These are phyloP conservation scores for Eristalis arbustorum DNA, from an alignment of 2,888 invertebrate species.

Conservation along the genomic window DNA sequence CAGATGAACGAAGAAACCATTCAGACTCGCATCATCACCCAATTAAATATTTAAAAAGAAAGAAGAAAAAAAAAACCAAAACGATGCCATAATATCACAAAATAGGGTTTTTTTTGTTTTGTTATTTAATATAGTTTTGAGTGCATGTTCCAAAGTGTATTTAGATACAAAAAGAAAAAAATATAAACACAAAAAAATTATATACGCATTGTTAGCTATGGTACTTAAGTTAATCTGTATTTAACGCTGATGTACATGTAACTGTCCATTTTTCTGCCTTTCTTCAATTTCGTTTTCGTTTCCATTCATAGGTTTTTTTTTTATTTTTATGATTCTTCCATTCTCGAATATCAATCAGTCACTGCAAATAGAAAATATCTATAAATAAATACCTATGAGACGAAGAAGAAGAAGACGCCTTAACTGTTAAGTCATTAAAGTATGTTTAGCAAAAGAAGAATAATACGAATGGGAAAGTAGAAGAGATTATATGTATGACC, in stretches of 20 bases:
- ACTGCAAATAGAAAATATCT: not conserved
- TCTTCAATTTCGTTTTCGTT: conserved; percentile 2
- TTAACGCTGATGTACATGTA: conserved; percentile 31
- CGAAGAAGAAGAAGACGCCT: conserved; percentile 15
- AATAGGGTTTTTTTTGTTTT: conserved; percentile 23
- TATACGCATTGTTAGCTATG: conserved; percentile 55
- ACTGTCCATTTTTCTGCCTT: conserved; percentile 31
- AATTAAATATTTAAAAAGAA: not conserved
- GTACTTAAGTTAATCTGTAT: conserved; percentile 53
- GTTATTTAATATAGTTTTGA: conserved; percentile 28
- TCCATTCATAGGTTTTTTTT: conserved; percentile 11
- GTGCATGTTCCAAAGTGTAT: conserved; percentile 59
- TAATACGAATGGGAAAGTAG: not conserved
- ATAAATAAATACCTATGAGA: not conserved
- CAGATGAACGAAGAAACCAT: not conserved
- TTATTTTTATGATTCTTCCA: not conserved
- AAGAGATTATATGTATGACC: not conserved
- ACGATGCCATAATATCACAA: conserved; percentile 57
- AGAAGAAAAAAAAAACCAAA: conserved; percentile 26
- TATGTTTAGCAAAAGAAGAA: conserved; percentile 18
- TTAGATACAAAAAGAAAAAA: conserved; percentile 27
- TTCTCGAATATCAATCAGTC: not conserved
- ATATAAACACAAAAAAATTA: not conserved
- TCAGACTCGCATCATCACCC: not conserved
- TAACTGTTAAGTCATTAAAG: conserved; percentile 41